A percentile compares a stretch with the other conserved stretches of the same genome.
Conservation (phyloP, 2,797 vertebrate genomes). For the Eremophila alpestris region DNA sequence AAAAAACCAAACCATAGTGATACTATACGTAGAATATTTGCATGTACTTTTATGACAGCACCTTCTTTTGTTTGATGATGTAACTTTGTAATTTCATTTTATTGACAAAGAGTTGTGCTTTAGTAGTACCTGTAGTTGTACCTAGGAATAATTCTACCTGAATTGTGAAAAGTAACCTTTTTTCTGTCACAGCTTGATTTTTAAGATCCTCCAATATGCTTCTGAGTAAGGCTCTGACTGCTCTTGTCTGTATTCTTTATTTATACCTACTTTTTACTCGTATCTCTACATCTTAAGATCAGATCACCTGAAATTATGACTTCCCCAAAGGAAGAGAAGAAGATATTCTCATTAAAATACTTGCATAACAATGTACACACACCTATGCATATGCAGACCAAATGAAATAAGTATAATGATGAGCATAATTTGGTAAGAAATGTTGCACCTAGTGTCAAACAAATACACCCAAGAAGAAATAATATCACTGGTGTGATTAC, state of each 20-base stretch:
- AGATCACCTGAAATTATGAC: not conserved
- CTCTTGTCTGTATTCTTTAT: not conserved
- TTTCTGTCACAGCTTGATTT: not conserved
- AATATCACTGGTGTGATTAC: not conserved
- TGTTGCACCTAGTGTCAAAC: not conserved
- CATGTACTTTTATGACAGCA: not conserved
- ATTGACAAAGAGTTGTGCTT: not conserved
- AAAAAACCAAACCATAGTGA: not conserved
- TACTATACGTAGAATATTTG: not conserved
- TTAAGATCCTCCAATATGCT: not conserved
- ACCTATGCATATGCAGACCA: not conserved
- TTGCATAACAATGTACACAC: not conserved
- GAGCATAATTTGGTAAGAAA: not conserved
- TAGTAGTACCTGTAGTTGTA: not conserved
- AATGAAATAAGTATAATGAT: not conserved
- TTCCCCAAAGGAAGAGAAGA: not conserved
- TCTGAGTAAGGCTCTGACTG: not conserved
- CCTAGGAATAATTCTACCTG: not conserved
- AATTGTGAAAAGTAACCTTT: not conserved
- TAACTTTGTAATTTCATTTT: not conserved
- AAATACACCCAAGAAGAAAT: not conserved
- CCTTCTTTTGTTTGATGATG: not conserved
- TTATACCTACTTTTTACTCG: not conserved
- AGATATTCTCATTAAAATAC: not conserved
- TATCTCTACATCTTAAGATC: not conserved